Percentiles rank a stretch among this genome's conserved stretches.
Evolutionary conservation across 2,113 vertebrate genomes (phyloP).

Genomic region (Anhinga rufa): DNA sequence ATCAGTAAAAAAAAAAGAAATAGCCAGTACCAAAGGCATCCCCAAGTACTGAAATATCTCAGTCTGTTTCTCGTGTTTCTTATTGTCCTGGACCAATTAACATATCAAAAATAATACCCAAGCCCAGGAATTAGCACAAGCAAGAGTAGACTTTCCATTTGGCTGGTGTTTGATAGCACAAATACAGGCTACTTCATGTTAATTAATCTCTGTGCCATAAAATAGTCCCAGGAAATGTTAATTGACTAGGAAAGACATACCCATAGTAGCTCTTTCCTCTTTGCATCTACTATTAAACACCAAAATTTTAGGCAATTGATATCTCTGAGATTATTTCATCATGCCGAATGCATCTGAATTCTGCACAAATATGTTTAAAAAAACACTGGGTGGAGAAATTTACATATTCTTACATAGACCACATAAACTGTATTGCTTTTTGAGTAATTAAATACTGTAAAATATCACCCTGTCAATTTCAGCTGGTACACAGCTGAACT

Average conservation of each 20-base stretch:
- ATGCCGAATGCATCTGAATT: neutral
- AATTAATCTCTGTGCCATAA: neutral
- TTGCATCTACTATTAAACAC: neutral
- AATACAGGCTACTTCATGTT: neutral
- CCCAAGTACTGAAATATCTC: neutral
- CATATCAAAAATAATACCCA: neutral
- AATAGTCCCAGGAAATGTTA: neutral
- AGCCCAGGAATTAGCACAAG: neutral
- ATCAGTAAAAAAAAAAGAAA: neutral
- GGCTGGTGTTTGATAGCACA: neutral
- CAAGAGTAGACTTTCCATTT: neutral
- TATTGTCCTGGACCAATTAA: neutral
- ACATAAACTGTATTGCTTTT: neutral
- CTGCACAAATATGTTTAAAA: neutral
- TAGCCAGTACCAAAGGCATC: accelerated
- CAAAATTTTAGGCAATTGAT: neutral
- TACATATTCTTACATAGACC: accelerated
- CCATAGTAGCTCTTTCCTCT: neutral
- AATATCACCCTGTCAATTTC: neutral
- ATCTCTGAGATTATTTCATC: neutral
- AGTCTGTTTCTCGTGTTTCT: neutral
- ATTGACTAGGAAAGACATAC: neutral
- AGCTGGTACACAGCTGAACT: neutral
- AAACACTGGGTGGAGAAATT: neutral
- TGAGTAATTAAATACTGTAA: neutral